Percentiles rank a stretch among this genome's conserved stretches.
Evolutionary conservation across 1,140 invertebrate species (phyloP).

Genomic region (Ridgeia piscesae): DNA sequence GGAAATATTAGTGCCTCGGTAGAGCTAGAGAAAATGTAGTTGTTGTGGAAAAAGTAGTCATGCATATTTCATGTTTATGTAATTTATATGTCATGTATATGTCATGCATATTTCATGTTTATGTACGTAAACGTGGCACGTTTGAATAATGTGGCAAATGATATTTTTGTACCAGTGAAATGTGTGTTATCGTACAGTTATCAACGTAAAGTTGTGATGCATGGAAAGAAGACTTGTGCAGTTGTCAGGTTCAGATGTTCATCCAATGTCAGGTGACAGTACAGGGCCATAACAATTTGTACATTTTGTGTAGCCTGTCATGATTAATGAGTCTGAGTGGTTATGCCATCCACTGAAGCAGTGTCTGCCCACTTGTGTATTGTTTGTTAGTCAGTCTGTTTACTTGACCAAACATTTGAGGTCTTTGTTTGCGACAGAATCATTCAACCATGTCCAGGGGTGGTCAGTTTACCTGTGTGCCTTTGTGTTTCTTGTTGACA

Average conservation of each 20-base stretch:
- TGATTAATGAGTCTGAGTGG: neutral
- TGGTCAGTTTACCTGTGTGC: neutral
- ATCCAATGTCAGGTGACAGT: neutral
- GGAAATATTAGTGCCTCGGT: neutral
- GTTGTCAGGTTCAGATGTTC: neutral
- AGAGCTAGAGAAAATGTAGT: neutral
- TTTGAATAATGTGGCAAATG: neutral
- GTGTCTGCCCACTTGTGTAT: neutral
- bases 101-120: neutral
- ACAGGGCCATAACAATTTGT: no score
- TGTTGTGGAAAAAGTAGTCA: neutral
- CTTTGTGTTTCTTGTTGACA: neutral
- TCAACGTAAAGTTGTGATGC: neutral
- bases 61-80: neutral
- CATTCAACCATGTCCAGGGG: neutral
- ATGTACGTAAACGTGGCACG: neutral
- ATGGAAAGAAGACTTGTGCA: neutral
- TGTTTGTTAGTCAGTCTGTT: neutral
- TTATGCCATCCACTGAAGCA: neutral
- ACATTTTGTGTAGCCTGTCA: neutral
- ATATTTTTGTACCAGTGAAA: neutral
- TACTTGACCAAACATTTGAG: neutral
- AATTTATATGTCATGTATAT: neutral
- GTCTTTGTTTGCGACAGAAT: neutral
- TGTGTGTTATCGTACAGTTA: neutral